Percentiles rank a stretch among this genome's conserved stretches.
Conservation (phyloP, 2,888 invertebrate genomes). For the Sphaerophoria taeniata region DNA sequence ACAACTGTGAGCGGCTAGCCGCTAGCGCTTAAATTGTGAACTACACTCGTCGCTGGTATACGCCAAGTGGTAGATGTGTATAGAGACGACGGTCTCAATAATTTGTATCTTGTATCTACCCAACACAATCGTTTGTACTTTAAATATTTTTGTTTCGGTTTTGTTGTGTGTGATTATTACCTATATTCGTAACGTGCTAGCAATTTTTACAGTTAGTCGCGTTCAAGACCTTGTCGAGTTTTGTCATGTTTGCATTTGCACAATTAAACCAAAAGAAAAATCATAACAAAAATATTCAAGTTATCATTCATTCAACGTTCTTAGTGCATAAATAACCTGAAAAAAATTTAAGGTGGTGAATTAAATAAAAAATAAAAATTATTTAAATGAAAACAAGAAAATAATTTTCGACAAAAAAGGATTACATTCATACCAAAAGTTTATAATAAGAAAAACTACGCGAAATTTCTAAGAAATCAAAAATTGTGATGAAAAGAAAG, state of each 20-base stretch:
- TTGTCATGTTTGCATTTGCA: slow-evolving; percentile 81
- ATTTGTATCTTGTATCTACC: slow-evolving; percentile 55
- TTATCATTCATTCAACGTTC: slow-evolving; percentile 57
- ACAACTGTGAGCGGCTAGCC: slow-evolving; percentile 56
- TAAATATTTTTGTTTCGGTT: slow-evolving; percentile 15
- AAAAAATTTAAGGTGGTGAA: slow-evolving; percentile 51
- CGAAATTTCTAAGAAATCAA: slow-evolving; percentile 62
- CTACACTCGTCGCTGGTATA: slow-evolving; percentile 59
- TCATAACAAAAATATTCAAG: slow-evolving; percentile 55
- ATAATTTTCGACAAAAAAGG: slow-evolving; percentile 72
- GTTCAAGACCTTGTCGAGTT: slow-evolving; percentile 83
- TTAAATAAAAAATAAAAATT: slow-evolving; percentile 21
- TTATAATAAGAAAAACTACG: slow-evolving; percentile 55
- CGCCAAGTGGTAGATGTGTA: slow-evolving; percentile 59
- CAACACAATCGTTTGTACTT: slow-evolving; percentile 33
- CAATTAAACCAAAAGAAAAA: slow-evolving; percentile 71
- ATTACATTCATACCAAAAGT: slow-evolving; percentile 65
- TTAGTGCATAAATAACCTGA: slow-evolving; percentile 30
- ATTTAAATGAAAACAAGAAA: slow-evolving; percentile 67
- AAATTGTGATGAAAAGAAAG: slow-evolving; percentile 75
- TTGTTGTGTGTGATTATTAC: slow-evolving; percentile 67
- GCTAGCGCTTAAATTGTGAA: slow-evolving; percentile 57
- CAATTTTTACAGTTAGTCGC: slow-evolving; percentile 83
- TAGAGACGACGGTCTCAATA: slow-evolving; percentile 57
- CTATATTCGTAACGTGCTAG: slow-evolving; percentile 82